Conservation (phyloP, 2,113 vertebrate genomes). For the Neogobius melanostomus region DNA sequence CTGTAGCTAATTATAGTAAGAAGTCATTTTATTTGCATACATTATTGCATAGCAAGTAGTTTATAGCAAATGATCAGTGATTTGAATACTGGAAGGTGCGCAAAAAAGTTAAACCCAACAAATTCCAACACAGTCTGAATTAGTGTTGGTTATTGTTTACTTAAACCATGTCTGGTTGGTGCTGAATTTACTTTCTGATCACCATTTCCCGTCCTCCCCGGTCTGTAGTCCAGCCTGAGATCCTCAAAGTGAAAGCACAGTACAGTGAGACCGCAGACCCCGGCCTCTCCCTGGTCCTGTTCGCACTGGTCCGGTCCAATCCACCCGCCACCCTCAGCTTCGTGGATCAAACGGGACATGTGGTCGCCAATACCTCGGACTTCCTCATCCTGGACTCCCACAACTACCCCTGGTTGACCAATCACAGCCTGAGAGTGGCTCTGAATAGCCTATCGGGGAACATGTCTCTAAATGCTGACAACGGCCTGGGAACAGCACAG, state of each 20-base stretch:
- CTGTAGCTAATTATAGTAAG: too few species aligned
- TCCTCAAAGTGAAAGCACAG: slow-evolving; percentile 77
- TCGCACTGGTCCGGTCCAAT: slow-evolving; percentile 84
- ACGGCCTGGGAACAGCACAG: slow-evolving; percentile 77
- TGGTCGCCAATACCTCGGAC: slow-evolving; percentile 80
- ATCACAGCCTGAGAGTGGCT: slow-evolving; percentile 82
- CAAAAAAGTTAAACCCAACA: too few species aligned
- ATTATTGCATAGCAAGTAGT: too few species aligned
- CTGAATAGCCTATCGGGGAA: slow-evolving; percentile 76
- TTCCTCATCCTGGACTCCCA: slow-evolving; percentile 82
- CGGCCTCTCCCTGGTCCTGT: slow-evolving; percentile 83
- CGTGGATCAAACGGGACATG: slow-evolving; percentile 78
- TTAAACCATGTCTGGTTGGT: neutral
- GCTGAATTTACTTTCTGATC: too few species aligned
- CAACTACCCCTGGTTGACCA: slow-evolving; percentile 81
- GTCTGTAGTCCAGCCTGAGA: slow-evolving; percentile 84
- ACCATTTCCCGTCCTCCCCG: slow-evolving; percentile 6
- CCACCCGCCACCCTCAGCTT: slow-evolving; percentile 83
- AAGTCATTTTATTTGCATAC: too few species aligned
- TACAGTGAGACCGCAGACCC: slow-evolving; percentile 76
- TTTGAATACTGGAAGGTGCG: too few species aligned
- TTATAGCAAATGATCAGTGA: too few species aligned
- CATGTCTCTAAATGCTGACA: slow-evolving; percentile 79
- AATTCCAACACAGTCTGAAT: neutral
- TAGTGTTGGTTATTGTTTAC: neutral